Base-by-base conservation (phyloP, 2,797 vertebrate species). In the Numenius phaeopus region DNA sequence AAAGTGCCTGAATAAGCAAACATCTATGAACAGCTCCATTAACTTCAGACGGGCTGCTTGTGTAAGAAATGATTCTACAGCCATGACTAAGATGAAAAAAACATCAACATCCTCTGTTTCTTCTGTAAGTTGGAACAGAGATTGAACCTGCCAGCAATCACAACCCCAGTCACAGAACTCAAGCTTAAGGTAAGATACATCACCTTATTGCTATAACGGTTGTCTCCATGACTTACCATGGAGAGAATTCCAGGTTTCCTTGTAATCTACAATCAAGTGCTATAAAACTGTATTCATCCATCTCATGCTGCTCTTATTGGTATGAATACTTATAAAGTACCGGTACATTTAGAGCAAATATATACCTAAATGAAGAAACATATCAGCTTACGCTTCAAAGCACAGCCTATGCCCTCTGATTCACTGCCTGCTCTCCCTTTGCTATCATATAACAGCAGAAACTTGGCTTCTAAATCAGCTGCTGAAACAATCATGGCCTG, bases 401-500 rank as follows among this genome's bases (percentile, higher is more conserved):
- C 80, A 87, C 85, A 95, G 67, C 11, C 82, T 88, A 40, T 67
- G 29, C 76, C 44, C 81, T 97, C 83, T 94, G 71, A 92, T 78
- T 47, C 72, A 87, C 70, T 85, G 86, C 55, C 86, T 96, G 73
- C 71, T 92, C 89, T 64, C 70, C 18, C 32, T 87, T 76, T 75
- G 47, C 82, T 76, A 49, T 14, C 87, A 52, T 57, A 24, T 5
- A 90, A 67, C 80, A 86, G 76, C 87, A 81, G 75, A 83, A 73
- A 85, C 73, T 90, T 92, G 81, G 93, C 87, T 93, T 95, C 90
- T 90, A 97, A 97, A 95, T 94, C 95, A 96, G 39, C 81, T 92
- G 84, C 93, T 94, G 89, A 97, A 96, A 96, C 91, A 93, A 97
- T 88, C 95, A 75, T 88, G 92, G 95, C 90, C 93, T 86, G 64